A percentile compares a stretch with the other conserved stretches of the same genome.
Conservation (phyloP, 2,113 vertebrate genomes). For the Nicator chloris region DNA sequence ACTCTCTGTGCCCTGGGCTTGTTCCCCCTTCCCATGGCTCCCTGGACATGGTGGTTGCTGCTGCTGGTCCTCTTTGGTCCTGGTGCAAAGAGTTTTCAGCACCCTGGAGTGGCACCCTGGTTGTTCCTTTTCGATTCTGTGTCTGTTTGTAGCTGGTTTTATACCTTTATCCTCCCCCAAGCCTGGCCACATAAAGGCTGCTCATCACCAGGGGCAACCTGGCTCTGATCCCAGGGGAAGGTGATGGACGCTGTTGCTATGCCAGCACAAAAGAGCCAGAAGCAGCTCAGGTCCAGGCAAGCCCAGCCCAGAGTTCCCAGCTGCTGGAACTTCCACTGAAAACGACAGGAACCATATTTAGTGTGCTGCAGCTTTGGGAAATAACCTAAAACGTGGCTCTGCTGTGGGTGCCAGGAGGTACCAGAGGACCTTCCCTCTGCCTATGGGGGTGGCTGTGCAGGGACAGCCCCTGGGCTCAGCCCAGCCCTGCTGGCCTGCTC, state of each 20-base stretch:
- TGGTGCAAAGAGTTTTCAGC: background rate
- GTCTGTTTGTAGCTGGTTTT: background rate
- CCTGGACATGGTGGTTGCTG: background rate
- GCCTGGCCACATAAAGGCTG: too few relatives aligned
- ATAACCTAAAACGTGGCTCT: background rate
- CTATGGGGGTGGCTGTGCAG: background rate
- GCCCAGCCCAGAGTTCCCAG: background rate
- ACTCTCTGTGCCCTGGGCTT: background rate
- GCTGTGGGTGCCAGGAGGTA: background rate
- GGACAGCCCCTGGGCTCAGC: background rate
- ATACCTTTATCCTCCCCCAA: background rate
- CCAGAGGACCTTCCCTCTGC: background rate
- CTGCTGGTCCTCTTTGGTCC: background rate
- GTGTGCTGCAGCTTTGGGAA: background rate
- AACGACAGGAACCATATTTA: accelerated
- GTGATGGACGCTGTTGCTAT: background rate
- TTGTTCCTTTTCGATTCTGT: background rate
- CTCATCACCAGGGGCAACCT: background rate
- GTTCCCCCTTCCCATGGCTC: background rate
- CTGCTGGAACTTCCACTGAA: accelerated
- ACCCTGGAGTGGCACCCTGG: background rate
- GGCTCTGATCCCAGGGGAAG: background rate
- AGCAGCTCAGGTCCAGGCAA: background rate
- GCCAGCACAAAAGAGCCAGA: background rate
- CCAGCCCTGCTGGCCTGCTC: background rate